These are phyloP conservation scores for Probosciger aterrimus DNA, from an alignment of 2,113 vertebrate genomes.

Conservation along the genomic window DNA sequence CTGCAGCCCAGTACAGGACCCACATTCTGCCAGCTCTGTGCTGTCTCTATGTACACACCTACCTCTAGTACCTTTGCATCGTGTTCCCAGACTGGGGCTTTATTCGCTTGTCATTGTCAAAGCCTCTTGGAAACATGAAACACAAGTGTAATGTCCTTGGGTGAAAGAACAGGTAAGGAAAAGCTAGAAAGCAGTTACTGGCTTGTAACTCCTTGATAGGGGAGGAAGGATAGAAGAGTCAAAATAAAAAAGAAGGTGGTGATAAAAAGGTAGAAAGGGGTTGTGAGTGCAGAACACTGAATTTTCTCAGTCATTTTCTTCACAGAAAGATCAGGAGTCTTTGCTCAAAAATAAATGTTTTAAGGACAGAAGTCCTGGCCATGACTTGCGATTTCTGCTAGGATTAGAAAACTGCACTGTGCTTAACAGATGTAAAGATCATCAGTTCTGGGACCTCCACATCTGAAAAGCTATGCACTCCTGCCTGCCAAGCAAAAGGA, in stretches of 20 bases:
- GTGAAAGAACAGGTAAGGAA: background rate
- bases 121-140: background rate
- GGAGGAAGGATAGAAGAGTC: background rate
- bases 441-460: background rate
- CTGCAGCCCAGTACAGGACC: background rate
- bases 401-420: background rate
- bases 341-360: background rate
- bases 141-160: background rate
- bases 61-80: background rate
- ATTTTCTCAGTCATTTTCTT: background rate
- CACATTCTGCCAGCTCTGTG: background rate
- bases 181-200: background rate
- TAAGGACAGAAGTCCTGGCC: background rate
- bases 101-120: background rate
- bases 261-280: background rate
- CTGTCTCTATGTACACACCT: background rate
- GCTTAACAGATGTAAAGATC: slow-evolving; percentile 20
- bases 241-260: background rate
- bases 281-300: background rate
- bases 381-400: background rate
- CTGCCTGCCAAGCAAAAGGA: slow-evolving; percentile 6
- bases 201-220: background rate
- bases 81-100: background rate
- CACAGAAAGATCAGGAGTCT: background rate
- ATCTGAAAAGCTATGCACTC: background rate